Evolutionary conservation across 2,113 vertebrate genomes (phyloP).

Genomic region (Scolopax mira): DNA sequence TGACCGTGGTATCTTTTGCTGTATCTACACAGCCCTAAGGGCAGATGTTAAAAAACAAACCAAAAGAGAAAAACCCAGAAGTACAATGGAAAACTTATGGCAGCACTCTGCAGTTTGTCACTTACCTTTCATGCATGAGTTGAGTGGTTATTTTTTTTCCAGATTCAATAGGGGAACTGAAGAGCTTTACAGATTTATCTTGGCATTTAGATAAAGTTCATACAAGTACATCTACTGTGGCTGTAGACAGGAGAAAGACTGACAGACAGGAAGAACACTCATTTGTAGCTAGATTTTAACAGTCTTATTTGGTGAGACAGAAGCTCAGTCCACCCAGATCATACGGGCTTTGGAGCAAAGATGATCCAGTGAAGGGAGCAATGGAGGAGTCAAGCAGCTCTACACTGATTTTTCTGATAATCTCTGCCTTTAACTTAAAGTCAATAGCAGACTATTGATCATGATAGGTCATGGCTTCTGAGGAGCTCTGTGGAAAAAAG

Average conservation of each 20-base stretch:
- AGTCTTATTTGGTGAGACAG: not conserved
- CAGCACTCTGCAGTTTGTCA: not conserved
- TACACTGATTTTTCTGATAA: not conserved
- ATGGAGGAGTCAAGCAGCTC: not conserved
- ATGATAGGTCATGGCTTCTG: not conserved
- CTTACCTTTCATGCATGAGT: not conserved
- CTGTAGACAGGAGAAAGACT: not conserved
- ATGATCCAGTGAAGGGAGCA: not conserved
- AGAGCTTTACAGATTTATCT: not conserved
- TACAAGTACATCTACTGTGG: not conserved
- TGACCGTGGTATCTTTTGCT: not conserved
- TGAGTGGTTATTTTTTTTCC: not conserved
- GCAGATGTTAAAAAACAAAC: not conserved
- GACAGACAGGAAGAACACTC: not conserved
- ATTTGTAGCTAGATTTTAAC: not conserved
- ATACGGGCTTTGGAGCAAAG: not conserved
- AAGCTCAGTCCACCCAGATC: not conserved
- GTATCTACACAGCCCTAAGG: not conserved
- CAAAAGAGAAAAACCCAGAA: not conserved
- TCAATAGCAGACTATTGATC: not conserved
- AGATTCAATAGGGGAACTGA: not conserved
- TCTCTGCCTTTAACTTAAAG: not conserved
- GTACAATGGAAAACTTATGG: not conserved
- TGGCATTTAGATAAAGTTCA: conserved; percentile 20
- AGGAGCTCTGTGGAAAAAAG: not conserved